Percentiles rank a stretch among this genome's conserved stretches.
Evolutionary conservation across 2,113 vertebrate species (phyloP).

Genomic region (Chamaea fasciata): DNA sequence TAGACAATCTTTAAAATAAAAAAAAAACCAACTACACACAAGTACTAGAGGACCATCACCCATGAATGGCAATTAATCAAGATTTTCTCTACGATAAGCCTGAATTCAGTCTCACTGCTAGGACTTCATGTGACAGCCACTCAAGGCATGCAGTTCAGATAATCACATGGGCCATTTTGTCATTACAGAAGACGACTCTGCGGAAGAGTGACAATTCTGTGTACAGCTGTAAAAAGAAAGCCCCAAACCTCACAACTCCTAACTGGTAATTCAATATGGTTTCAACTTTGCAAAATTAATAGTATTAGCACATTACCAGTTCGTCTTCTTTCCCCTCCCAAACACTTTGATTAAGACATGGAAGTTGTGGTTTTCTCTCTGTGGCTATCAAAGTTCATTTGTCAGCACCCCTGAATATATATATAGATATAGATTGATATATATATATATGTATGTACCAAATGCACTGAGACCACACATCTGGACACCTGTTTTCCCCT

Average conservation of each 20-base stretch:
- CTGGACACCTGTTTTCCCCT: background rate
- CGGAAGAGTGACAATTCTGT: background rate
- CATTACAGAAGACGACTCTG: background rate
- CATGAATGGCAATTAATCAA: background rate
- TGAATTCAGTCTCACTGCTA: background rate
- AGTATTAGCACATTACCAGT: background rate
- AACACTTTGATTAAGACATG: background rate
- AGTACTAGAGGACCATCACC: background rate
- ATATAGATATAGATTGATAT: background rate
- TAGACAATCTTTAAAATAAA: background rate
- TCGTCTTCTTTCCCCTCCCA: background rate
- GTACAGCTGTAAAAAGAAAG: background rate
- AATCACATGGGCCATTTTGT: background rate
- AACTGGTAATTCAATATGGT: background rate
- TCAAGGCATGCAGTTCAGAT: background rate
- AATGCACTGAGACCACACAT: background rate
- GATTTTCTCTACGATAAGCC: background rate
- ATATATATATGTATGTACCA: background rate
- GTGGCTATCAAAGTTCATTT: background rate
- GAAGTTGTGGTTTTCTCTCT: background rate
- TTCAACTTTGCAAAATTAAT: background rate
- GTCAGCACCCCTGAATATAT: background rate
- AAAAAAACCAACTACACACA: background rate
- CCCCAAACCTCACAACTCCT: background rate
- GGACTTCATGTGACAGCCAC: background rate